Evolutionary conservation across 2,797 vertebrate species (phyloP).

Genomic region (Stomatorhinus walkeri): DNA sequence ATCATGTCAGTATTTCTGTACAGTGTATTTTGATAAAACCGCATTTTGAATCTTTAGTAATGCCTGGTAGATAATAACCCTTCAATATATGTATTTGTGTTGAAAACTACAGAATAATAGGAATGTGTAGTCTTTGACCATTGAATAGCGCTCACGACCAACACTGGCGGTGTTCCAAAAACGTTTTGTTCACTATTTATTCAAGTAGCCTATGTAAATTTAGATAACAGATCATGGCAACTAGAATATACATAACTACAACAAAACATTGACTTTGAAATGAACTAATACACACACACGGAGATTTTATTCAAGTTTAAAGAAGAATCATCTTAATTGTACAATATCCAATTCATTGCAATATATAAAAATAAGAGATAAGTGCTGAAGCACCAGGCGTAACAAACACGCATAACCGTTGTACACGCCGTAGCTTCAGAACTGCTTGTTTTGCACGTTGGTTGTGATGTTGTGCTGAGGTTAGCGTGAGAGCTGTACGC

Average conservation of each 20-base stretch:
- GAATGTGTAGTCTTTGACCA: not conserved
- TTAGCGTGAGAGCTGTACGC: not conserved
- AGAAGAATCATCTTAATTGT: not conserved
- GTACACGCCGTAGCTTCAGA: not conserved
- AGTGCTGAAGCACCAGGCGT: not conserved
- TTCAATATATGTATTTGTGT: not conserved
- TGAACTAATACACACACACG: not conserved
- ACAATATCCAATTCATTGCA: not conserved
- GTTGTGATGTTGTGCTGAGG: not conserved
- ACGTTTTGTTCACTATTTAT: not conserved
- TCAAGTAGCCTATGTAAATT: not conserved
- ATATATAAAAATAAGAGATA: not conserved
- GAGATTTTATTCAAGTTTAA: not conserved
- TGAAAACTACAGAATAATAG: not conserved
- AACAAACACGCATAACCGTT: not conserved
- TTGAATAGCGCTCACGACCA: not conserved
- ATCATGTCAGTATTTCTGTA: not conserved
- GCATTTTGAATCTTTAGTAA: not conserved
- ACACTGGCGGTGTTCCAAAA: not conserved
- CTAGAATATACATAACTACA: not conserved
- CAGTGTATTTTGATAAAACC: not conserved
- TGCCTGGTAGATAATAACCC: not conserved
- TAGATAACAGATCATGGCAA: slow-evolving; percentile 2
- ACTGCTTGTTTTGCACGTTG: not conserved
- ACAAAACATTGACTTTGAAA: not conserved